Evolutionary conservation across 1,140 invertebrate species (phyloP).

Genomic region (Drosophila repletoides): DNA sequence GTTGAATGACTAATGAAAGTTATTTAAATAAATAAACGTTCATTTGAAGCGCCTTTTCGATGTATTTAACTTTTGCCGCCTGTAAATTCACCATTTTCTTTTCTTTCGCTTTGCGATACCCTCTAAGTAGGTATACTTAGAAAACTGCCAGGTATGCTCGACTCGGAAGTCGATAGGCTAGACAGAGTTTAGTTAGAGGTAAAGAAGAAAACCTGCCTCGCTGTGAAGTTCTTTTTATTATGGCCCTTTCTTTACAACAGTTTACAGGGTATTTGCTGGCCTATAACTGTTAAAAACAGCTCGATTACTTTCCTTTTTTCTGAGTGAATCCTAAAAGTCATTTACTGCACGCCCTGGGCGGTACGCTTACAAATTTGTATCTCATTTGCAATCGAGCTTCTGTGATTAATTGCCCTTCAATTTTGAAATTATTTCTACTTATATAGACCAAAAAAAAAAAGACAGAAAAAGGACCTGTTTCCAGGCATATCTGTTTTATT

Average conservation of each 20-base stretch:
- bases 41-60: constrained; percentile 67
- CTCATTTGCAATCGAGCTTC: constrained; percentile 69
- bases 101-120: neutral
- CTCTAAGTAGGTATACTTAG: too few species aligned
- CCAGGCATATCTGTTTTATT: constrained; percentile 60
- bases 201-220: too few species aligned
- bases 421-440: constrained; percentile 64
- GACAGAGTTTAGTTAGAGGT: too few species aligned
- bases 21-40: constrained; percentile 76
- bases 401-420: constrained; percentile 79
- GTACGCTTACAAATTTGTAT: constrained; percentile 61
- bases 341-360: constrained; percentile 46
- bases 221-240: constrained; percentile 3
- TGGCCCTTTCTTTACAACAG: too few species aligned
- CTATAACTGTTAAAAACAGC: too few species aligned
- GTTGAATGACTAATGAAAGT: constrained; percentile 64
- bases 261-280: too few species aligned
- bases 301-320: neutral
- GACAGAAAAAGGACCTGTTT: constrained; percentile 31
- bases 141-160: too few species aligned
- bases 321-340: constrained; percentile 24
- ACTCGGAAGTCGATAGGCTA: too few species aligned
- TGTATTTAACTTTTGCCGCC: constrained; percentile 60
- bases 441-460: constrained; percentile 22
- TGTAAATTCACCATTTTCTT: constrained; percentile 34